A percentile compares a stretch with the other conserved stretches of the same genome.
phyloP scores from a whole-genome alignment of 2,113 vertebrate genomes.

The Mugil cephalus region DNA sequence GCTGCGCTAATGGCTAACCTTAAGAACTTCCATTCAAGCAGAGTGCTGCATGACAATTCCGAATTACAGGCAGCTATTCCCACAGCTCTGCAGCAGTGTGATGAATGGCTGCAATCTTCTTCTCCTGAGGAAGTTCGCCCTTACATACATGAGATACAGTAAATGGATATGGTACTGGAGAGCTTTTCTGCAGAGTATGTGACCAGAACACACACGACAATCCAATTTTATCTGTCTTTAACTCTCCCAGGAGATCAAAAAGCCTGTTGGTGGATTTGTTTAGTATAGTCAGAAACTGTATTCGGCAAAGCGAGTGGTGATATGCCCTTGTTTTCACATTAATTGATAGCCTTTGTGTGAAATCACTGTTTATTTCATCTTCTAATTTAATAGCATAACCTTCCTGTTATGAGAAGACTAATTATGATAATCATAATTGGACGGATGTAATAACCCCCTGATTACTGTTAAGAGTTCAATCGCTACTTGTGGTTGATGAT shows the following conservation, averaged over 20 bases:
- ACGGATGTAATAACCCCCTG: not conserved
- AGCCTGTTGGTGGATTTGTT: not conserved
- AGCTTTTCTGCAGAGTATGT: constrained; percentile 32
- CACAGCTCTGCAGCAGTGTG: constrained; percentile 48
- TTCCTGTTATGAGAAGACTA: constrained; percentile 3
- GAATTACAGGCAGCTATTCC: constrained; percentile 66
- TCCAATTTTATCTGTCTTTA: not conserved
- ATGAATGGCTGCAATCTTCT: constrained; percentile 68
- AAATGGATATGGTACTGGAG: constrained; percentile 39
- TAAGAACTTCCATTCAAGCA: constrained; percentile 49
- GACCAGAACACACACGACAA: constrained; percentile 7
- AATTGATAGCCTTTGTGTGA: not conserved
- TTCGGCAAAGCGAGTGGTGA: not conserved
- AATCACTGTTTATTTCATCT: not conserved
- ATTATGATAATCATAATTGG: not conserved
- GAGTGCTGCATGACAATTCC: constrained; percentile 48
- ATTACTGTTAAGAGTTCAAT: constrained; percentile 3
- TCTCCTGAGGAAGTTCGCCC: constrained; percentile 29
- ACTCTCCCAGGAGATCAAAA: constrained; percentile 2
- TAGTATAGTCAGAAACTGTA: not conserved
- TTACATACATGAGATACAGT: constrained; percentile 51
- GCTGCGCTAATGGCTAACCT: constrained; percentile 56
- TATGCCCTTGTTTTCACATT: not conserved
- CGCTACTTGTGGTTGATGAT: not conserved
- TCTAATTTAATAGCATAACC: not conserved